Base-by-base conservation (phyloP, 2,797 vertebrate genomes). In the Hyperoplus lanceolatus region DNA sequence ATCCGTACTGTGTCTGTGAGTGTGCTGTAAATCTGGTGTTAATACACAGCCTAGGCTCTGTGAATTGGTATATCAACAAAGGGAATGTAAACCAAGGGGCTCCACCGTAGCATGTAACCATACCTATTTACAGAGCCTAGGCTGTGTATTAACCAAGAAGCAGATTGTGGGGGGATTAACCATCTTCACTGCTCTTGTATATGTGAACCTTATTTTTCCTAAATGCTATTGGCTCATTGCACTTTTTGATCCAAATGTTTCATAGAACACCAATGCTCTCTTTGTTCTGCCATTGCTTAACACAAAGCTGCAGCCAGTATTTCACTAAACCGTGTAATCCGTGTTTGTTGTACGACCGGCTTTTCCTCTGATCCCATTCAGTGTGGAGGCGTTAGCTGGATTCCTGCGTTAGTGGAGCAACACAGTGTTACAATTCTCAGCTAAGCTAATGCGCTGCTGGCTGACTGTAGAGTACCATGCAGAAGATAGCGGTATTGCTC, bases 201-300 rank as follows among this genome's bases (percentile, higher is more conserved):
- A 12, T 45, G 16, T 38, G 53, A 5, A 9, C 16, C 49, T 50
- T 42, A 21, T 56, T 61, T 54, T 60, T 50, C 21, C 13, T 8
- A 15, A 55, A 38, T n/a, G 12, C 38, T 15, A 2, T 14, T 67
- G 13, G 5, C 51, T 59, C 10, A 16, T 39, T 54, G 46, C 7
- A 7, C 4, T 0, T 29, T 42, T 68, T 49, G 77, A 56, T 79
- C 59, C 62, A 50, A 51, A 58, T 29, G 16, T 59, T 58, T 29
- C 43, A 45, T 10, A 45, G 29, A 82, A 86, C 81, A 83, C 67
- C 29, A 29, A 29, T 39, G 21, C 3, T 0, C 43, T 56, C 75
- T 74, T 88, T 88, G 75, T 83, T 77, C 74, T 63, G 1, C 9
- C 13, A 1, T 72, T 85, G n/a, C 75, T 41, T 50, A 64, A 87